phyloP scores from a whole-genome alignment of 2,113 vertebrate species.

The Gila orcuttii region DNA sequence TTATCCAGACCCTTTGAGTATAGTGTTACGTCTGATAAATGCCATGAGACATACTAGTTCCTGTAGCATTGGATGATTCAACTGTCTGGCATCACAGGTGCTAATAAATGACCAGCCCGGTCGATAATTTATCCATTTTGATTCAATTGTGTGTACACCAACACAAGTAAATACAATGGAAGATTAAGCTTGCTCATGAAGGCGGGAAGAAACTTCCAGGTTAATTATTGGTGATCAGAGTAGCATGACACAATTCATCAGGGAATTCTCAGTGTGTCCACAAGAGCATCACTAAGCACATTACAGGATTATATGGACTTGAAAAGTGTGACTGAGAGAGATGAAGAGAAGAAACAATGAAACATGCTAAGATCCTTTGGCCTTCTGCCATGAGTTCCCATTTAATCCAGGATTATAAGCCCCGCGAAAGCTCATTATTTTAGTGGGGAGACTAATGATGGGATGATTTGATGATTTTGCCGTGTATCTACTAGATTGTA shows the following conservation, averaged over 20 bases:
- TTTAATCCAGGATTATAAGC: constrained; percentile 23
- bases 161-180: constrained; percentile 62
- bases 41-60: not conserved
- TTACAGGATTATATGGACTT: constrained; percentile 74
- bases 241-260: constrained; percentile 70
- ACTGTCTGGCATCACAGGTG: not conserved
- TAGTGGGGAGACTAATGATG: constrained; percentile 21
- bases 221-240: constrained; percentile 73
- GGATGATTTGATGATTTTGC: constrained; percentile 44
- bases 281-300: constrained; percentile 74
- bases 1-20: constrained; percentile 11
- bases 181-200: constrained; percentile 69
- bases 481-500: not conserved
- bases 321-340: constrained; percentile 62
- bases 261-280: constrained; percentile 68
- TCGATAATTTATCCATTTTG: constrained; percentile 11
- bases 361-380: constrained; percentile 52
- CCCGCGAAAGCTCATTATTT: constrained; percentile 48
- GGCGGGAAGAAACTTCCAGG: constrained; percentile 70
- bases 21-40: constrained; percentile 1
- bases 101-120: not conserved
- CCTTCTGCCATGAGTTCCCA: constrained; percentile 27
- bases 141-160: constrained; percentile 40
- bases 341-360: constrained; percentile 49
- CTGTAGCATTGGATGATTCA: not conserved